Evolutionary conservation across 2,888 invertebrate species (phyloP).

Genomic region (Coremacera marginata): DNA sequence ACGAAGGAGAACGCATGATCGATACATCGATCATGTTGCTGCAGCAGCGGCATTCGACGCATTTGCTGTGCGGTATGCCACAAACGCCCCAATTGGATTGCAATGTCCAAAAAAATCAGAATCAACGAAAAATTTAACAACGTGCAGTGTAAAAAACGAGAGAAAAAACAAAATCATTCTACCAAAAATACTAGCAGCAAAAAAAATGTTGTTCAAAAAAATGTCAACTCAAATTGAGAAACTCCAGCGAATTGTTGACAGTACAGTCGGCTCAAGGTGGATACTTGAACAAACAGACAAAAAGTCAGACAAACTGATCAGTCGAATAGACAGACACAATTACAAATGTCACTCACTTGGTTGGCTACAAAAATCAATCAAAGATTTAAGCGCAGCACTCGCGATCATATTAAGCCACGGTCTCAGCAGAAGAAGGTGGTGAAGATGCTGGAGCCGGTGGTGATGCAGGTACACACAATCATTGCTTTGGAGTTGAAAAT

Average conservation of each 20-base stretch:
- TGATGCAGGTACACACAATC: not conserved
- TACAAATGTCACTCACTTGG: slow-evolving; percentile 31
- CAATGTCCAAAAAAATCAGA: slow-evolving; percentile 51
- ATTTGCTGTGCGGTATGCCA: slow-evolving; percentile 51
- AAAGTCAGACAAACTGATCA: not conserved
- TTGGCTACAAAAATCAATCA: slow-evolving; percentile 32
- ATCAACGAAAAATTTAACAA: slow-evolving; percentile 53
- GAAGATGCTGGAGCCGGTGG: not conserved
- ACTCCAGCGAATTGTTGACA: slow-evolving; percentile 22
- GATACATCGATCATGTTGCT: not conserved
- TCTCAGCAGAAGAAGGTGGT: not conserved
- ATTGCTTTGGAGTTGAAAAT: slow-evolving; percentile 38
- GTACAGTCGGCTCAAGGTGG: slow-evolving; percentile 28
- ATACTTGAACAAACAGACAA: not conserved
- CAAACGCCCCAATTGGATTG: slow-evolving; percentile 57
- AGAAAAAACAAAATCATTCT: slow-evolving; percentile 5
- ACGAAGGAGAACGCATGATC: not conserved
- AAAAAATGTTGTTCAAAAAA: not conserved
- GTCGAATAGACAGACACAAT: slow-evolving; percentile 36
- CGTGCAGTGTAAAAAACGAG: slow-evolving; percentile 23
- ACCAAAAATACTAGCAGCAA: slow-evolving; percentile 25
- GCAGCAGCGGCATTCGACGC: slow-evolving; percentile 25
- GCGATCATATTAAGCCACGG: not conserved
- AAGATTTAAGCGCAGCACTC: slow-evolving; percentile 15
- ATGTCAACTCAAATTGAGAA: slow-evolving; percentile 29